phyloP scores from a whole-genome alignment of 2,888 invertebrate species.

The Listrodromus nycthemerus region DNA sequence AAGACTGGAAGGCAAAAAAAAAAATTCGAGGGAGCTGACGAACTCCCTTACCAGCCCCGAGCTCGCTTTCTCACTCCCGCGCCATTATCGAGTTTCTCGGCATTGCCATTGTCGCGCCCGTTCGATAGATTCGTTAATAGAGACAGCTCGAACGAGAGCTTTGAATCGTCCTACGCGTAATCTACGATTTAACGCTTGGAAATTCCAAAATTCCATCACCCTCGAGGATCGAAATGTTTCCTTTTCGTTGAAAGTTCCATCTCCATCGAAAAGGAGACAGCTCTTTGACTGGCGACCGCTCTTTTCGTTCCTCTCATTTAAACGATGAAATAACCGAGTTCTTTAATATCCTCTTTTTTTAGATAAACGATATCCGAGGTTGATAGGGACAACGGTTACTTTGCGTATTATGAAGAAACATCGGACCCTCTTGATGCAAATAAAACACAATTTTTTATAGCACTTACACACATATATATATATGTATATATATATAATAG shows the following conservation, averaged over 20 bases:
- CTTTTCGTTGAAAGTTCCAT: no score
- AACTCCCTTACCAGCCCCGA: background rate
- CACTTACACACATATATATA: no score
- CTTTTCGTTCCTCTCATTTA: background rate
- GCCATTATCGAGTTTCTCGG: constrained; percentile 16
- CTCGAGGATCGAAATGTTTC: constrained; percentile 1
- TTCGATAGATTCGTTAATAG: constrained; percentile 45
- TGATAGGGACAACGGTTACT: background rate
- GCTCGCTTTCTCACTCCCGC: constrained; percentile 1
- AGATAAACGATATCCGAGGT: background rate
- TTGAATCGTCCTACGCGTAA: constrained; percentile 26
- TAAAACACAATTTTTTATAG: constrained; percentile 44
- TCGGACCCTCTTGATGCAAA: constrained; percentile 26
- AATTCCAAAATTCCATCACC: constrained; percentile 25
- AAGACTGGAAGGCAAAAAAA: constrained; percentile 51
- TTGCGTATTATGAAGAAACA: background rate
- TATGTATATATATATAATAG: constrained; percentile 3
- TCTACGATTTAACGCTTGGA: constrained; percentile 35
- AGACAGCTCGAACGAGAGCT: constrained; percentile 1
- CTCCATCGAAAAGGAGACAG: background rate
- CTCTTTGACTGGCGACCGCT: background rate
- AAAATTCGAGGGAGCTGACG: constrained; percentile 51
- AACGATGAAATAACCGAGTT: background rate
- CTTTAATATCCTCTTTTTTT: background rate
- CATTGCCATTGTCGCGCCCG: constrained; percentile 40